Base-by-base conservation (phyloP, 2,888 invertebrate genomes). In the Drosophila longiperda region DNA sequence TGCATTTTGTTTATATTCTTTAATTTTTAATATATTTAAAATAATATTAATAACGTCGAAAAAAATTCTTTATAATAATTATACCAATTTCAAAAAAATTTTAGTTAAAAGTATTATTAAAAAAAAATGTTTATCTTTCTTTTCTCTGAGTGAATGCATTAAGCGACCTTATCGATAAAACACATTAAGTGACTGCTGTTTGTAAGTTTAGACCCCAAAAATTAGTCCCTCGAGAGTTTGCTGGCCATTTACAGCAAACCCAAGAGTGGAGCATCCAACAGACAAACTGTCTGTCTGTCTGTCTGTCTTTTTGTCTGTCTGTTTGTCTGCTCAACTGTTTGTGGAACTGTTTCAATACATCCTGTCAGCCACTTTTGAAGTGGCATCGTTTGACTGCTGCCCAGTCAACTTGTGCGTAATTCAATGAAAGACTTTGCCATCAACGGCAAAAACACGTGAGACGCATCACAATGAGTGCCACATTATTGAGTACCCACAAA, bases 381-480 rank as follows among this genome's bases (percentile, higher is more conserved):
- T 68, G 78, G 73, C 72, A 53, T 42, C 78, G 50, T 73, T 78
- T 75, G 45, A 45, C 68, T 58, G 50, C 52, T 15, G 36, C 12
- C 36, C 45, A 54, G 52, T 55, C 64, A 80, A 67, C 67, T 77
- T 83, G 71, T 62, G 73, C 72, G 86, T 90, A 90, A 87, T 87
- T 90, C 87, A 90, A 87, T 87, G 79, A 90, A 82, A 75, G 83
- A 78, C 80, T 72, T 73, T 53, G 66, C 76, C 82, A 81, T 85
- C 80, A 55, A 55, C 55, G 69, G 72, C 63, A 66, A 34, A 34
- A 64, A 83, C 83, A 87, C 90, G 86, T 87, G 86, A 87, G 73
- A 32, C 67, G 90, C 74, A 68, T 82, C 45, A 2, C 42, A 61
- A 78, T 36, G 66, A 26, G 58, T 59, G 64, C 34, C 70, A 45